phyloP scores from a whole-genome alignment of 1,140 invertebrate genomes.

The Thaumatotibia leucotreta region DNA sequence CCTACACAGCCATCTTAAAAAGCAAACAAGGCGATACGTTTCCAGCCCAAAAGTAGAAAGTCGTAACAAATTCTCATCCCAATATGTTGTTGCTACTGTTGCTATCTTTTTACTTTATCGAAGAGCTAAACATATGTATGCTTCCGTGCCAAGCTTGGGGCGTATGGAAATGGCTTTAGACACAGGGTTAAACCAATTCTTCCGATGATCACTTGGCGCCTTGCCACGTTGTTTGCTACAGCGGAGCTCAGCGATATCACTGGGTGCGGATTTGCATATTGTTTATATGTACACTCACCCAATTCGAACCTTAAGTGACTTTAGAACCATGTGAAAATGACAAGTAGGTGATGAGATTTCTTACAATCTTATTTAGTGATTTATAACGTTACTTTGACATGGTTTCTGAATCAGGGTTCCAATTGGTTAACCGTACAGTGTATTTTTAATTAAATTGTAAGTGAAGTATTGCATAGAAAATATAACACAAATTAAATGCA shows the following conservation, averaged over 20 bases:
- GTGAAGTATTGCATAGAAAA: no score
- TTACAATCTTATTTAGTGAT: no score
- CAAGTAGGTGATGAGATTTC: no score
- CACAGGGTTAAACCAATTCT: slow-evolving; percentile 2
- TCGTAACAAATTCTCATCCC: background rate
- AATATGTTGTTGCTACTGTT: background rate
- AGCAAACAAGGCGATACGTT: background rate
- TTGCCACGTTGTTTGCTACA: slow-evolving; percentile 2
- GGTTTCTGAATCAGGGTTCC: no score
- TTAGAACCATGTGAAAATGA: no score
- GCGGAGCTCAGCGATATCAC: background rate
- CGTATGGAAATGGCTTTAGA: slow-evolving; percentile 1
- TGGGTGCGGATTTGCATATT: background rate
- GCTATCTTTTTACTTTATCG: background rate
- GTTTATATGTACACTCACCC: background rate
- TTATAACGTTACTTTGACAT: no score
- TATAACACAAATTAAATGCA: no score
- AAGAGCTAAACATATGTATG: background rate
- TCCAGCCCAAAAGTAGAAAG: background rate
- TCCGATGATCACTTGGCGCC: slow-evolving; percentile 9
- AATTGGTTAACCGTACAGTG: no score
- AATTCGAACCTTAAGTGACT: no score
- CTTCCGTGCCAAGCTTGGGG: slow-evolving; percentile 3
- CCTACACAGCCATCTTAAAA: background rate
- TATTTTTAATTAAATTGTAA: no score